These are phyloP conservation scores for Oreocharis arfaki DNA, from an alignment of 2,113 vertebrate genomes.

Conservation along the genomic window DNA sequence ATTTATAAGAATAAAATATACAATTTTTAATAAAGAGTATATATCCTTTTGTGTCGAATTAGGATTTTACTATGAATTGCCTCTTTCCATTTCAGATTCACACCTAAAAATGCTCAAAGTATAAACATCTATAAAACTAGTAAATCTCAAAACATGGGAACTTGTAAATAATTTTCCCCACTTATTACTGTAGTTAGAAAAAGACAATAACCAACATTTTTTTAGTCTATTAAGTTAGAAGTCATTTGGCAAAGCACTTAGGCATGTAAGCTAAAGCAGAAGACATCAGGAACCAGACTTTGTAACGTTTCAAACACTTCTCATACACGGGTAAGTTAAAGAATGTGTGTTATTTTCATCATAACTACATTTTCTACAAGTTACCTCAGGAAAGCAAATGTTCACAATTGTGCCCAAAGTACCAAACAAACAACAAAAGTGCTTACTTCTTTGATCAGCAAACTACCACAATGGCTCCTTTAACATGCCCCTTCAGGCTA, in stretches of 20 bases:
- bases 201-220: not conserved
- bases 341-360: not conserved
- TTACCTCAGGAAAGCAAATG: not conserved
- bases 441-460: not conserved
- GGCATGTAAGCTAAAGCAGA: not conserved
- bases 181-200: not conserved
- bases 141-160: constrained; percentile 21
- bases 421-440: constrained; percentile 18
- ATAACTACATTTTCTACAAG: not conserved
- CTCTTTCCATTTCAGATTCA: constrained; percentile 18
- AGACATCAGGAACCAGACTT: not conserved
- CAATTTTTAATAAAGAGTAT: not conserved
- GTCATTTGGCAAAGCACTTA: not conserved
- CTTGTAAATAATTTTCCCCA: not conserved
- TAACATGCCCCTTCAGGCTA: not conserved
- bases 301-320: not conserved
- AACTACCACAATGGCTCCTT: not conserved
- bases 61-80: not conserved
- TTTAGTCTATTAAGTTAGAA: not conserved
- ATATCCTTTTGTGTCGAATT: not conserved
- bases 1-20: constrained; percentile 45
- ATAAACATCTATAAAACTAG: constrained; percentile 62
- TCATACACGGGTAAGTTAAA: not conserved
- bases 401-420: not conserved
- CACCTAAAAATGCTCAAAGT: constrained; percentile 49